Percentiles rank a stretch among this genome's conserved stretches.
Evolutionary conservation across 1,140 invertebrate genomes (phyloP).

Genomic region (Heliconius congener): DNA sequence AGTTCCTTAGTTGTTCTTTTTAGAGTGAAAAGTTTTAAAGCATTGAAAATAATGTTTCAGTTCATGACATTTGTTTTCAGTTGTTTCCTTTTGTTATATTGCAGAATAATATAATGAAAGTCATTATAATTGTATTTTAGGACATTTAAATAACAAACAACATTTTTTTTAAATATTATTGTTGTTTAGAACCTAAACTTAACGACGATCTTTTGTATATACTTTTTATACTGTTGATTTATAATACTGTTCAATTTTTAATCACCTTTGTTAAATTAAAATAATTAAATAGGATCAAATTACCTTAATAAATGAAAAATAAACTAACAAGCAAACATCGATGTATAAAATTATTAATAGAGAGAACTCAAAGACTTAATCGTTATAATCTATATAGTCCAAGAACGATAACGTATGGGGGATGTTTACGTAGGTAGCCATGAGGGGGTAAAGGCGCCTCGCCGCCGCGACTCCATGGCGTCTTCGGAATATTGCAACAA

Average conservation of each 20-base stretch:
- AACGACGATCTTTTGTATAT: too few relatives aligned
- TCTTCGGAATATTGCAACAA: constrained; percentile 45
- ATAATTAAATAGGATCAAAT: not conserved
- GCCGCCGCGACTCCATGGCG: constrained; percentile 50
- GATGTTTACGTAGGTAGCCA: constrained; percentile 27
- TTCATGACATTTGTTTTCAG: not conserved
- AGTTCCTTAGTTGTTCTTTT: constrained; percentile 11
- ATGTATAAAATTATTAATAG: not conserved
- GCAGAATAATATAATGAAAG: too few relatives aligned
- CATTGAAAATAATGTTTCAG: not conserved
- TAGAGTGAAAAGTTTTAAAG: not conserved
- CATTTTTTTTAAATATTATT: too few relatives aligned
- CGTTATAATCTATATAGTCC: constrained; percentile 21
- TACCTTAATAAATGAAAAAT: not conserved
- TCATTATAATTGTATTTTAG: too few relatives aligned
- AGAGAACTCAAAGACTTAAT: not conserved
- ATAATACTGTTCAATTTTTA: too few relatives aligned
- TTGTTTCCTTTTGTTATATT: not conserved
- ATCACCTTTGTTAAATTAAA: too few relatives aligned
- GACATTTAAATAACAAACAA: too few relatives aligned
- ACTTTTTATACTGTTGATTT: too few relatives aligned
- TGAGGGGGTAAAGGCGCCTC: constrained; percentile 42
- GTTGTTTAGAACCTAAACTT: too few relatives aligned
- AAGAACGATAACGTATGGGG: constrained; percentile 29
- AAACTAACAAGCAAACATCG: not conserved